A percentile compares a stretch with the other conserved stretches of the same genome.
phyloP scores from a whole-genome alignment of 2,888 invertebrate genomes.

The Mongoloraphidia duomilia region DNA sequence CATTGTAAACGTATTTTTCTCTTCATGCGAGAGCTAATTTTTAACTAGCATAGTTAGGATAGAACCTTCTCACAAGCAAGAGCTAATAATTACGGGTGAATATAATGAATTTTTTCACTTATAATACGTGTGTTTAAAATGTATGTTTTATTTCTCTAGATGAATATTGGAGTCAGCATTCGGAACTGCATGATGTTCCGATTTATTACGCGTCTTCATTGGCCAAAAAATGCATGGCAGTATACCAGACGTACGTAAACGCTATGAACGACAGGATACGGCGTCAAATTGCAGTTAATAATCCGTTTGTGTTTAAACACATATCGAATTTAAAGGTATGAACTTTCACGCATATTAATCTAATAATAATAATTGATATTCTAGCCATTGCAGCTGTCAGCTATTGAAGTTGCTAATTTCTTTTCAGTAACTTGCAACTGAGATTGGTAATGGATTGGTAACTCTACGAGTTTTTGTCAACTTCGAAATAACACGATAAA shows the following conservation, averaged over 20 bases:
- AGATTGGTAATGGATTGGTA: not conserved
- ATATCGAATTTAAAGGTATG: slow-evolving; percentile 79
- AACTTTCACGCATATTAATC: not conserved
- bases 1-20: too few relatives aligned
- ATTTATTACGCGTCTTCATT: slow-evolving; percentile 98
- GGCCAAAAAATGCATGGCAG: slow-evolving; percentile 99
- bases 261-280: slow-evolving; percentile 98
- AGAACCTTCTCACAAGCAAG: too few relatives aligned
- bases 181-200: slow-evolving; percentile 94
- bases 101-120: too few relatives aligned
- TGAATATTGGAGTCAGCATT: slow-evolving; percentile 96
- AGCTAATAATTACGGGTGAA: too few relatives aligned
- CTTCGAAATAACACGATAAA: not conserved
- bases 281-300: slow-evolving; percentile 91
- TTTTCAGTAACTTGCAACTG: slow-evolving; percentile 3
- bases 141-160: slow-evolving; percentile 37
- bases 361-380: not conserved
- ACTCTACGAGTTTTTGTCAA: slow-evolving; percentile 1
- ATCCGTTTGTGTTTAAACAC: slow-evolving; percentile 97
- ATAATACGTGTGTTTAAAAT: too few relatives aligned
- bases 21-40: too few relatives aligned
- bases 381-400: not conserved
- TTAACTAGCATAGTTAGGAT: too few relatives aligned
- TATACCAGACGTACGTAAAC: slow-evolving; percentile 98
- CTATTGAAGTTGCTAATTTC: not conserved